Percentiles rank a stretch among this genome's conserved stretches.
phyloP scores from a whole-genome alignment of 2,113 vertebrate genomes.

The Melanostigma gelatinosum region DNA sequence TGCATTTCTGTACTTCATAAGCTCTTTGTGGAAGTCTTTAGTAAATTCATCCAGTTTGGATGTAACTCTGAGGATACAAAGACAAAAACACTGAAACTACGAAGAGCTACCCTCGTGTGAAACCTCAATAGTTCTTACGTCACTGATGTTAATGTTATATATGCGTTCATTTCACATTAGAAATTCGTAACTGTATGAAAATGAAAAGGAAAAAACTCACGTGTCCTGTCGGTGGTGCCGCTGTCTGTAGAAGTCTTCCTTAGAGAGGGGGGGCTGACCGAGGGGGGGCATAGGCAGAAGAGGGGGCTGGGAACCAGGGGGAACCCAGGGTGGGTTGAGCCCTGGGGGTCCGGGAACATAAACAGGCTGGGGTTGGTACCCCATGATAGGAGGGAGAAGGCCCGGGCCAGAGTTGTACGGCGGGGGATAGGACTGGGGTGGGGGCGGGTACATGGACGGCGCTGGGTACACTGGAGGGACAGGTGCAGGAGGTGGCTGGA shows the following conservation, averaged over 20 bases:
- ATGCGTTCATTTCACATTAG: background rate
- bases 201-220: slow-evolving; percentile 81
- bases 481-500: slow-evolving; percentile 50
- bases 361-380: slow-evolving; percentile 89
- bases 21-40: slow-evolving; percentile 99
- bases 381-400: slow-evolving; percentile 88
- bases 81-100: background rate
- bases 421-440: slow-evolving; percentile 71
- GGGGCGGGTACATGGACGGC: slow-evolving; percentile 66
- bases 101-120: background rate
- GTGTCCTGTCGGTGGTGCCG: slow-evolving; percentile 95
- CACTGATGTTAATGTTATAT: background rate
- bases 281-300: slow-evolving; percentile 82
- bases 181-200: background rate
- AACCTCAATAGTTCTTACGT: background rate
- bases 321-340: slow-evolving; percentile 87
- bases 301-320: slow-evolving; percentile 88
- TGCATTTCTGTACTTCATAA: slow-evolving; percentile 98
- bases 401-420: slow-evolving; percentile 79
- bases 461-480: slow-evolving; percentile 63
- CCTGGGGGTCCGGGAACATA: slow-evolving; percentile 87
- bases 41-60: slow-evolving; percentile 99
- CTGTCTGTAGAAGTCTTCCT: slow-evolving; percentile 98
- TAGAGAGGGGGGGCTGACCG: slow-evolving; percentile 90
- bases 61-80: slow-evolving; percentile 88